These are phyloP conservation scores for Nephrotoma flavescens DNA, from an alignment of 2,888 invertebrate species.

Conservation along the genomic window DNA sequence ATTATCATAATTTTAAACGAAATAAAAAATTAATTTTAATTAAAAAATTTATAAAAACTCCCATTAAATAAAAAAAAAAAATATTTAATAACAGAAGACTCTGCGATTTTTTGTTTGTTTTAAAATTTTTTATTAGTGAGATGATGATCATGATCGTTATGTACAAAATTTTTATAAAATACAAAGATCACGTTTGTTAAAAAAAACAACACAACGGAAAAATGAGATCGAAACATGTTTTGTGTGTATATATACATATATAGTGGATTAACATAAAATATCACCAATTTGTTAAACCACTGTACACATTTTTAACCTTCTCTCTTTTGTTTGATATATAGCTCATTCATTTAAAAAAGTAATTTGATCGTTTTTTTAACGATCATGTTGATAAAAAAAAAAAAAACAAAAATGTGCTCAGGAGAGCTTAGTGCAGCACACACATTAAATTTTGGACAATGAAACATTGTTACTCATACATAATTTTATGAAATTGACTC, in stretches of 20 bases:
- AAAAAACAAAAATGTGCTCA: not conserved
- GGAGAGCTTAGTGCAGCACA: not conserved
- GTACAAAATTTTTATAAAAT: not conserved
- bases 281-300: not conserved
- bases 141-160: not conserved
- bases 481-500: not conserved
- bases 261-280: not conserved
- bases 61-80: conserved; percentile 3
- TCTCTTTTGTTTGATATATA: not conserved
- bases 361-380: not conserved
- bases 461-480: not conserved
- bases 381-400: not conserved
- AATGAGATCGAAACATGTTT: not conserved
- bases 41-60: not conserved
- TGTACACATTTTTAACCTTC: not conserved
- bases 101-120: not conserved
- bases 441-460: not conserved
- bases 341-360: not conserved
- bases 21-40: conserved; percentile 1
- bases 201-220: not conserved
- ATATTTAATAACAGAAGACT: not conserved
- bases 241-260: not conserved
- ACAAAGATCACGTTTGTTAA: conserved; percentile 3
- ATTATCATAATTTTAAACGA: not conserved
- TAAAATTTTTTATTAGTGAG: not conserved